Conservation (phyloP, 2,888 invertebrate genomes). For the Caenorhabditis sp. region DNA sequence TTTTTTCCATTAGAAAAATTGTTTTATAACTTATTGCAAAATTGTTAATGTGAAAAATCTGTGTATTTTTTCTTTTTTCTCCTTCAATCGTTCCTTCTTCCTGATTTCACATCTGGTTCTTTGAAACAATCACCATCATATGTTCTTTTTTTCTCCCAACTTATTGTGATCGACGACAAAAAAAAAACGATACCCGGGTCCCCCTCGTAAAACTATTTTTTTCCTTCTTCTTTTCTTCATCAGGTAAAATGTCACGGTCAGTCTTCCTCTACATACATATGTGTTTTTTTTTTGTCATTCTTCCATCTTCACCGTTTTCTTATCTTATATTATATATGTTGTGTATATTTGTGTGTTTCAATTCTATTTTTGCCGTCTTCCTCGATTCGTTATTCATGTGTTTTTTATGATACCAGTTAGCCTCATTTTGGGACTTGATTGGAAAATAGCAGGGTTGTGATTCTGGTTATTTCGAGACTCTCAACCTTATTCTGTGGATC, state of each 20-base stretch:
- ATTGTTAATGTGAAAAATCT: not conserved
- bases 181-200: not conserved
- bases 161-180: not conserved
- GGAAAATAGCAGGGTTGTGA: no score
- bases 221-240: not conserved
- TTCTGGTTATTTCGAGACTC: no score
- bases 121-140: not conserved
- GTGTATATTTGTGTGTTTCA: not conserved
- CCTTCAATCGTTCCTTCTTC: not conserved
- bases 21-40: no score
- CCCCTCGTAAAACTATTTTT: not conserved
- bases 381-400: not conserved
- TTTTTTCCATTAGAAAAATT: no score
- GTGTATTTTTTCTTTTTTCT: not conserved
- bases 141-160: not conserved
- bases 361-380: not conserved
- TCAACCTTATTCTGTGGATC: no score
- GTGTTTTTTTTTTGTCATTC: not conserved
- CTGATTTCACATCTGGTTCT: not conserved
- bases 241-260: not conserved
- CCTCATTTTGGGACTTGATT: no score
- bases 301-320: not conserved
- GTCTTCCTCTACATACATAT: not conserved
- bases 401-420: not conserved
- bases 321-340: not conserved